Evolutionary conservation across 2,888 invertebrate species (phyloP), one percentile per base, ranked within the genome.

Genomic region (Frankliniella intonsa): DNA sequence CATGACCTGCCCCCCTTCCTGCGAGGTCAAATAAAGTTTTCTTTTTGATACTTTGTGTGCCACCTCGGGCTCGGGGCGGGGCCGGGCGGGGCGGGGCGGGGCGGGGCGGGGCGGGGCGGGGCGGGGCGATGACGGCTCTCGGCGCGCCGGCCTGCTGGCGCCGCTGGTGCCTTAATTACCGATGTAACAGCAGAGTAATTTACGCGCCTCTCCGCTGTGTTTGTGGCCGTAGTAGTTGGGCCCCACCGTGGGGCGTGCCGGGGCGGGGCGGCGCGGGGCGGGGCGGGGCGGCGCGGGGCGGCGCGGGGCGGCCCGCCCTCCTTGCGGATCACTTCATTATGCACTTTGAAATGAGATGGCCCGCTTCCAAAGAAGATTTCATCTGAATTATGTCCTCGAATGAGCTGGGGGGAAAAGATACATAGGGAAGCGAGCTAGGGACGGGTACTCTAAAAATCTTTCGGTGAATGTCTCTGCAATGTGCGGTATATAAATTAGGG

Each of bases 271-370:
- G 11, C n/a, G 9, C 65, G 19, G 65, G 11, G 62, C 12, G 51
- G 51, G 51, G 51, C 10, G 51, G 51, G 51, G 51, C 12, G 55
- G 55, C 14, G 55, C 55, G 55, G 55, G 55, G 55, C 17, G 55
- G 55, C 14, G 55, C 8, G 55, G 55, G 55, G 3, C 55, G 55
- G 11, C 14, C 14, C 55, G 55, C 55, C n/a, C n/a, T n/a, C n/a
- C 55, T 3, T 55, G 38, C 5, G 38, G 38, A 38, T 38, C 55
- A 1, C 69, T 76, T 76, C 69, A 76, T 76, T 76, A 76, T 25
- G 69, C 69, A 76, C 69, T 76, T 76, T 76, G 69, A 76, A 76
- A 76, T 76, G 69, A 76, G 69, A 76, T 76, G 69, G 69, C 69
- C 22, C 12, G 7, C 25, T 25, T 76, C 69, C 69, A 76, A 76